phyloP scores from a whole-genome alignment of 2,888 invertebrate genomes.

The Emmelina monodactyla region DNA sequence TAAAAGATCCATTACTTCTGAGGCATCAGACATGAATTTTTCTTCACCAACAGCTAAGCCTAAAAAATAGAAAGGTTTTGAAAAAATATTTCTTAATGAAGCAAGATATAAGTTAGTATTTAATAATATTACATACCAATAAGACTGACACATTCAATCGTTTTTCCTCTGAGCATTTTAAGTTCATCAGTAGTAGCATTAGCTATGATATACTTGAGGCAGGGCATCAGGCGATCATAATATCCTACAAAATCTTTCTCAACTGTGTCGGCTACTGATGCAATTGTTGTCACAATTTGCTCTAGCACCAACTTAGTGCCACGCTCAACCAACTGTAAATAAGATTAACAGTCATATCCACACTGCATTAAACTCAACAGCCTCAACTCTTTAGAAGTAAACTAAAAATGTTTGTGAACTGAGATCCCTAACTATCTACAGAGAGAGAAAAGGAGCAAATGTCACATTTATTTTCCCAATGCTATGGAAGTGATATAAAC shows the following conservation, averaged over 20 bases:
- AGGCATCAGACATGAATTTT: constrained; percentile 90
- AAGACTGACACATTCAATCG: constrained; percentile 98
- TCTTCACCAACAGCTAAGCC: constrained; percentile 79
- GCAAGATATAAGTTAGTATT: neutral
- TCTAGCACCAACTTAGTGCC: constrained; percentile 96
- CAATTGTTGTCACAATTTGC: constrained; percentile 98
- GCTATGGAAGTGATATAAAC: constrained; percentile 55
- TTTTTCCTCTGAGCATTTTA: constrained; percentile 93
- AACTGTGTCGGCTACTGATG: constrained; percentile 97
- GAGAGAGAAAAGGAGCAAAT: constrained; percentile 48
- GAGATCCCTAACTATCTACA: constrained; percentile 49
- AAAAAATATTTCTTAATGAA: neutral
- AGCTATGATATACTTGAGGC: constrained; percentile 95
- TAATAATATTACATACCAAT: constrained; percentile 73
- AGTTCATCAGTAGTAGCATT: constrained; percentile 89
- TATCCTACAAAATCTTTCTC: constrained; percentile 95
- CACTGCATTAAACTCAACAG: too few species aligned
- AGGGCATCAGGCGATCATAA: constrained; percentile 93
- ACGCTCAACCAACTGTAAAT: constrained; percentile 78
- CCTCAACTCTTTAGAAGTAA: constrained; percentile 1
- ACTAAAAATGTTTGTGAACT: constrained; percentile 39
- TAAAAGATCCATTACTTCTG: constrained; percentile 94
- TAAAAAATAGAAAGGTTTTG: constrained; percentile 14
- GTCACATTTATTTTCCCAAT: constrained; percentile 54
- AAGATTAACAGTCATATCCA: too few species aligned